Base-by-base conservation (phyloP, 2,113 vertebrate species). In the Bucco capensis region DNA sequence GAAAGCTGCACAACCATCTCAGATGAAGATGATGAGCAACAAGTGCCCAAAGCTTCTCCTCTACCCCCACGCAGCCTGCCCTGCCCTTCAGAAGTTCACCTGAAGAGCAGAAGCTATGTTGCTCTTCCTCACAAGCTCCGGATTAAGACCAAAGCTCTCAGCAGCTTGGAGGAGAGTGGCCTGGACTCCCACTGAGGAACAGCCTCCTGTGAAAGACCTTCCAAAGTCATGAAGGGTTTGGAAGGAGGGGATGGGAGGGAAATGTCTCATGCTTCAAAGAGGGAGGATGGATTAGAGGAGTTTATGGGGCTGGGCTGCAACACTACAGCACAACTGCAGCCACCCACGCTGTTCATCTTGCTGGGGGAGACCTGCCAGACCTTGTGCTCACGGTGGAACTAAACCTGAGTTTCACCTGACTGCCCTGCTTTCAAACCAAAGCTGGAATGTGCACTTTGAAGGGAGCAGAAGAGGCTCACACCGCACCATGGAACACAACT, bases 71-170 rank as follows among this genome's bases (percentile, higher is more conserved):
- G 60, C 54, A 23, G 73, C 57, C 42, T 70, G 23, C 13, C 74
- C 23, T 94, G 82, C 72, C 61, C 93, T 15, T 44, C 73, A 3
- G 87, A 91, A 37, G 83, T 47, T 3, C 56, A 69, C 9, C 18
- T 31, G 0, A 90, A 85, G 83, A 64, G 30, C 16, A 73, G 51
- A 30, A 79, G 53, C 53, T 88, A 21, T 37, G 88, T 96, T 11
- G 96, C 97, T 6, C 94, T 98, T 60, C 98, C 98, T 9, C 97
- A 97, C 83, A 98, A 98, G 92, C 95, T 98, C 65, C 94, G 96
- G 50, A 95, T 98, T 76, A 98, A 98, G 77, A 96, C 94, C 54
- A 97, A 53, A 71, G 57, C 88, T 22, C 83, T 70, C 9, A 60
- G 62, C 17, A n/a, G 30, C 19, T 71, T 92, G 81, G 87, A 89